phyloP scores from a whole-genome alignment of 2,113 vertebrate species.

The Pterocles gutturalis region DNA sequence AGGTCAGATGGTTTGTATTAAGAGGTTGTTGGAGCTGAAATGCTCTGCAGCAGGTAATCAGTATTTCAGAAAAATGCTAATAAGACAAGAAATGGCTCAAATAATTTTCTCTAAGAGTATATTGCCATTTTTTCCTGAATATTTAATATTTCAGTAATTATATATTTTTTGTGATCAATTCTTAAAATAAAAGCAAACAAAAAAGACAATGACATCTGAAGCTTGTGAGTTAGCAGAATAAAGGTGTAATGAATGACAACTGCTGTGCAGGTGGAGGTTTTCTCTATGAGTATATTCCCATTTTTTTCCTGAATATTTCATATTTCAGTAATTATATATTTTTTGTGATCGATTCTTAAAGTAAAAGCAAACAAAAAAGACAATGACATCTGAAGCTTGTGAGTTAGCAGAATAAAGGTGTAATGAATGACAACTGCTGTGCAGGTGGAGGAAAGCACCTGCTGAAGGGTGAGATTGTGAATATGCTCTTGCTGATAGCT shows the following conservation, averaged over 20 bases:
- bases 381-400: background rate
- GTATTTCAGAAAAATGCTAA: background rate
- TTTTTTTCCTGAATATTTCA: background rate
- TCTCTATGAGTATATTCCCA: background rate
- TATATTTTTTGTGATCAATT: background rate
- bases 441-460: background rate
- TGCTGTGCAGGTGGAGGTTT: background rate
- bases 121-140: background rate
- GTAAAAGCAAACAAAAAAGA: background rate
- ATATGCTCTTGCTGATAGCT: background rate
- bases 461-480: background rate
- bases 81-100: background rate
- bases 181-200: background rate
- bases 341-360: background rate
- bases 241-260: background rate
- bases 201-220: background rate
- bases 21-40: background rate
- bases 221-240: background rate
- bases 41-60: background rate
- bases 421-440: background rate
- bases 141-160: background rate
- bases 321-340: background rate
- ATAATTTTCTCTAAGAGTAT: background rate
- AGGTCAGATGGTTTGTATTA: background rate
- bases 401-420: background rate